Conservation (phyloP, 2,113 vertebrate species). For the Microcebus lehilahytsara region DNA sequence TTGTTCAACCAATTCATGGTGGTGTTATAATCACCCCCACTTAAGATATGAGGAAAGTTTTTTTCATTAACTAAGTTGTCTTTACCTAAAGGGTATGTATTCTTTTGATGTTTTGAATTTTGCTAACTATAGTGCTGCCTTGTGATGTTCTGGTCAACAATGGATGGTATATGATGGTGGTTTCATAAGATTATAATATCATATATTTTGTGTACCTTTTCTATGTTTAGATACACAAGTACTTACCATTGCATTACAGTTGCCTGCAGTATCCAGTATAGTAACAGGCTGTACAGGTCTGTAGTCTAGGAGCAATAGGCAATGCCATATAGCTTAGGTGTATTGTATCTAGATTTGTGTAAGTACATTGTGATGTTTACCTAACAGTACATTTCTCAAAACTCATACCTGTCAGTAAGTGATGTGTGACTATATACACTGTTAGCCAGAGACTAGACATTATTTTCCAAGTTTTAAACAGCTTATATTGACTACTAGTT, state of each 20-base stretch:
- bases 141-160: neutral
- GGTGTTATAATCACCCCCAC: neutral
- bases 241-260: neutral
- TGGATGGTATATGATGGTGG: neutral
- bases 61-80: neutral
- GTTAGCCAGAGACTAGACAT: neutral
- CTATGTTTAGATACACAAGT: neutral
- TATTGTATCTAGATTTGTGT: neutral
- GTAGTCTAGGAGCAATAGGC: neutral
- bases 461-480: neutral
- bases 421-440: neutral
- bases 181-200: neutral
- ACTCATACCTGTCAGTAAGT: neutral
- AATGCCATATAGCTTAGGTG: no score
- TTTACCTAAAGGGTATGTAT: neutral
- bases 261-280: neutral
- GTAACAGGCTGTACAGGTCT: neutral
- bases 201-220: neutral
- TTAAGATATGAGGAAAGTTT: neutral
- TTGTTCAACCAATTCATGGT: neutral
- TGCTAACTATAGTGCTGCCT: neutral
- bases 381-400: neutral
- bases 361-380: neutral
- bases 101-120: conserved; percentile 2
- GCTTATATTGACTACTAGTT: neutral